Percentiles rank a stretch among this genome's conserved stretches.
phyloP scores from a whole-genome alignment of 2,888 invertebrate species.

The Calameuta filiformis region DNA sequence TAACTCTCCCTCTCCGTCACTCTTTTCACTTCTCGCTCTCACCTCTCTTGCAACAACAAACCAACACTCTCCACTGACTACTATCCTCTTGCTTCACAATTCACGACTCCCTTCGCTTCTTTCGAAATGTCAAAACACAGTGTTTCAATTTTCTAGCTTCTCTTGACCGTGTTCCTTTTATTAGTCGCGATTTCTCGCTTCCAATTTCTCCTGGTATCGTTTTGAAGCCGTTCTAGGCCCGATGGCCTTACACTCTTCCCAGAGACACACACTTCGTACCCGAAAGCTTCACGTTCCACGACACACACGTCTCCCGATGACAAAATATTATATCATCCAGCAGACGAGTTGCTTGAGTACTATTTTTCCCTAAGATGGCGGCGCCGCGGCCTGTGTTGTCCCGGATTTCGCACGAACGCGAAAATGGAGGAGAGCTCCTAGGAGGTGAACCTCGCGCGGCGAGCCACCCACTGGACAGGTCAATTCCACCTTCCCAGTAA shows the following conservation, averaged over 20 bases:
- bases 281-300: background rate
- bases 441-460: slow-evolving; percentile 5
- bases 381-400: slow-evolving; percentile 43
- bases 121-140: background rate
- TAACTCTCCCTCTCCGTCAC: background rate
- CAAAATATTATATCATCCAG: slow-evolving; percentile 6
- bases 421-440: slow-evolving; percentile 43
- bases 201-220: background rate
- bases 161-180: background rate
- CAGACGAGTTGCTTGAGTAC: background rate
- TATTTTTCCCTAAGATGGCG: slow-evolving; percentile 51
- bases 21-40: background rate
- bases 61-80: background rate
- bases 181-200: background rate
- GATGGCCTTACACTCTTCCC: background rate
- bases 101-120: background rate
- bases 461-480: slow-evolving; percentile 2
- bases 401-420: slow-evolving; percentile 54
- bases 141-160: background rate
- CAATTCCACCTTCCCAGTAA: slow-evolving; percentile 2
- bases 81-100: background rate
- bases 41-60: background rate
- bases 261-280: background rate
- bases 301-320: background rate
- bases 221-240: background rate